phyloP scores from a whole-genome alignment of 2,113 vertebrate species.

The Sprattus sprattus region DNA sequence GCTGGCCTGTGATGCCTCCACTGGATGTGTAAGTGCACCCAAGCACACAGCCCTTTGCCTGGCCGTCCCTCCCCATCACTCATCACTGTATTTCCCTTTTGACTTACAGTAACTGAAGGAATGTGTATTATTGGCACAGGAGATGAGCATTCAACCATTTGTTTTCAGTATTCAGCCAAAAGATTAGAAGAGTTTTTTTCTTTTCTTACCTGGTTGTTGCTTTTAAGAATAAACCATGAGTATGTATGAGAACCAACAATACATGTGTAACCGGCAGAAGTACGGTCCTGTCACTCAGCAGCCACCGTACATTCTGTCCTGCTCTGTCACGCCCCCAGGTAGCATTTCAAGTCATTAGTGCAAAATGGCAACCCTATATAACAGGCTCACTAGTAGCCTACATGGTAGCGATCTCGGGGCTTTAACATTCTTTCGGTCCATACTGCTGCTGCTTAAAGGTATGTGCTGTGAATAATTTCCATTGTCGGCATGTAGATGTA shows the following conservation, averaged over 20 bases:
- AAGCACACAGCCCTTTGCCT: slow-evolving; percentile 34
- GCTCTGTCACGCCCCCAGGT: no score
- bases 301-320: no score
- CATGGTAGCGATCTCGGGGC: no score
- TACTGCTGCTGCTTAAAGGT: no score
- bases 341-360: no score
- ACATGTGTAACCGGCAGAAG: no score
- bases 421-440: no score
- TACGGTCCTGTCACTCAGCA: no score
- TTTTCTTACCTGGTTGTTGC: neutral
- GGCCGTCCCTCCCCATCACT: neutral
- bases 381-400: no score
- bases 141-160: neutral
- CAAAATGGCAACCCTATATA: no score
- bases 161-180: neutral
- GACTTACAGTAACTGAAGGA: neutral
- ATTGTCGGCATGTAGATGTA: no score
- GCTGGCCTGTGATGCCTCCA: slow-evolving; percentile 11
- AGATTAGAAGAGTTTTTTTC: neutral
- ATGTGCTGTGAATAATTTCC: no score
- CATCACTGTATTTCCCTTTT: neutral
- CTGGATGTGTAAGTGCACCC: slow-evolving; percentile 16
- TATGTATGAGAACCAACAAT: neutral
- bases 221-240: neutral
- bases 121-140: neutral